Evolutionary conservation across 2,888 invertebrate genomes (phyloP), one percentile per base, ranked within the genome.

Genomic region (Clepsis dumicolana): DNA sequence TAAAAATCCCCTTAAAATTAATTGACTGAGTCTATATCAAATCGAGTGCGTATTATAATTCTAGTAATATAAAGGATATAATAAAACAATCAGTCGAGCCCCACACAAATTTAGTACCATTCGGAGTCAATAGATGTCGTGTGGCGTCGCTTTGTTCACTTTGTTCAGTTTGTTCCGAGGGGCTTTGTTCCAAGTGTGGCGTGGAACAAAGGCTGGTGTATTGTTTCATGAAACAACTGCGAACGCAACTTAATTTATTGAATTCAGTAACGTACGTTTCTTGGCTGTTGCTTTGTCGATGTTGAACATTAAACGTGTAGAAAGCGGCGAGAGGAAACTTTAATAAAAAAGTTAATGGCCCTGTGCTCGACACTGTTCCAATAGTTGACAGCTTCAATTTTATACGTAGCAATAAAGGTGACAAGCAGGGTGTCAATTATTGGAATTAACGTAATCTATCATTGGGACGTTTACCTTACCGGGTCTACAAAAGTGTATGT

Each of bases 61-160:
- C 53, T 54, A 41, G 18, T 41, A 38, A 24, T 25, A 57, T 59
- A 59, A 59, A 41, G 57, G 57, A 59, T 59, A 59, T 59, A 59
- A 25, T 59, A 54, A 59, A 59, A 59, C 57, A 59, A 59, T 41
- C 25, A 54, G 24, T 25, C 38, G 41, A 59, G 57, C 41, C 16
- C 53, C 25, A 52, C 41, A 59, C 57, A 24, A 59, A 59, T 38
- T 59, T 59, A n/a, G 52, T 53, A 35, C 41, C 57, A n/a, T 59
- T 59, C 16, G 38, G 24, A 38, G 57, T 59, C 57, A 59, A 59
- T 59, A 59, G 57, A 59, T 59, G 57, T 59, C 57, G 57, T 59
- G 57, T 59, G 57, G 57, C 57, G 57, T n/a, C 21, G 48, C 24
- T 35, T 54, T 54, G 54, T 54, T 32, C 54, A n/a, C n/a, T 18